Evolutionary conservation across 2,888 invertebrate species (phyloP), one percentile per base, ranked within the genome.

Genomic region (Lordiphosa andalusiaca): DNA sequence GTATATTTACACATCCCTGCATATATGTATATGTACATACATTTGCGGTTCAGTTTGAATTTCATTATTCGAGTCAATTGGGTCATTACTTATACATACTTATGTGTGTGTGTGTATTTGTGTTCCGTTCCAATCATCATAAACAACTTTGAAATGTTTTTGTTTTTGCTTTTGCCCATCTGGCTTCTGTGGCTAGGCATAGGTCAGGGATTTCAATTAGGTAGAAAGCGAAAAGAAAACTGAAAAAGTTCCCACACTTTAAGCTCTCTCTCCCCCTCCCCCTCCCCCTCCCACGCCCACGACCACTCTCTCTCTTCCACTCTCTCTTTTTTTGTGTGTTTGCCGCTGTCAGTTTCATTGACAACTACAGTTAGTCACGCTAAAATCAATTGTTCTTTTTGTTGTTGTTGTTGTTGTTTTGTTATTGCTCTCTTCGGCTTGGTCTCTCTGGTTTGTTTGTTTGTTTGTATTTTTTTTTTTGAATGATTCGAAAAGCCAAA

Each of bases 121-220:
- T n/a, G n/a, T n/a, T n/a, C n/a, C n/a, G 30, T 30, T 10, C 30
- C 30, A 30, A 30, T 30, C 30, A 30, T 30, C 30, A 30, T 30
- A 30, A 30, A 30, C 9, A 30, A 30, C 30, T 30, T 30, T 10
- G 30, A 30, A 30, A 30, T 30, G 30, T 30, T 30, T 30, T 10
- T 30, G 9, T 30, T 30, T 30, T 30, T 30, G 23, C 6, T 7
- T 9, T 3, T 30, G 30, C 30, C 9, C 54, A 44, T 12, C 53
- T 61, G 52, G 47, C 44, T 54, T 63, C 46, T 57, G 53, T 21
- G 60, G 40, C 21, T 80, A 80, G 81, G 30, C 75, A 61, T 78
- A 82, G 75, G 75, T 75, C 75, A 75, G 71, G 71, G 58, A 59
- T 82, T 78, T 62, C 83, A 68, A 78, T 82, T 75, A 74, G 78